Conservation (phyloP, 2,113 vertebrate species). For the Cottus gobio region DNA sequence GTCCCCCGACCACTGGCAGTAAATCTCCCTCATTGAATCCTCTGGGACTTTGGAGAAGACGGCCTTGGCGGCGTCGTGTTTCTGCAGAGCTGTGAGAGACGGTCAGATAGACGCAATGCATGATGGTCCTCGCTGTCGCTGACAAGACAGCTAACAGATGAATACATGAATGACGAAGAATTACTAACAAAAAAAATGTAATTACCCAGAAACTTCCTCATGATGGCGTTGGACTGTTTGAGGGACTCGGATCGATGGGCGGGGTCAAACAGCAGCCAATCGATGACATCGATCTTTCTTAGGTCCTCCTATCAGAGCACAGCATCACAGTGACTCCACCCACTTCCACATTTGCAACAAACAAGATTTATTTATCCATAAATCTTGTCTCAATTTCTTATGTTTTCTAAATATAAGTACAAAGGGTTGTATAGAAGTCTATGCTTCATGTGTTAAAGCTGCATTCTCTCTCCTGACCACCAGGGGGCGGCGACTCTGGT, state of each 20-base stretch:
- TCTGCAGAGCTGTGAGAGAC: constrained; percentile 88
- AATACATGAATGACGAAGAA: too few relatives aligned
- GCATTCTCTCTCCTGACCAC: too few relatives aligned
- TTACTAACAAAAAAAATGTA: constrained; percentile 60
- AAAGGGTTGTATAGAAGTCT: too few relatives aligned
- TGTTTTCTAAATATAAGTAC: too few relatives aligned
- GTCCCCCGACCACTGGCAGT: constrained; percentile 90
- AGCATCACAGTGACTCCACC: constrained; percentile 14
- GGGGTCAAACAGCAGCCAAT: constrained; percentile 96
- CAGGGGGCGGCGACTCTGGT: too few relatives aligned
- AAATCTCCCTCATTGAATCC: constrained; percentile 95
- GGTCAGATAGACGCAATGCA: not conserved
- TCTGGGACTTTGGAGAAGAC: constrained; percentile 96
- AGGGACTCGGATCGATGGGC: constrained; percentile 94
- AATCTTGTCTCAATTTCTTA: too few relatives aligned
- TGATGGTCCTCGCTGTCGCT: not conserved
- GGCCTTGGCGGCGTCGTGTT: constrained; percentile 94
- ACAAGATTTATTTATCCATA: too few relatives aligned
- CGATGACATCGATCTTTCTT: constrained; percentile 94
- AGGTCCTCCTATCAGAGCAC: constrained; percentile 86
- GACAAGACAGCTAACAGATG: too few relatives aligned
- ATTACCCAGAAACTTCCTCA: constrained; percentile 94
- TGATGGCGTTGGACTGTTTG: constrained; percentile 98
- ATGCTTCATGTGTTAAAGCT: too few relatives aligned
- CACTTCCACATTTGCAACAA: too few relatives aligned